Conservation (phyloP, 2,888 invertebrate genomes). For the Sceliomorpha sp. region DNA sequence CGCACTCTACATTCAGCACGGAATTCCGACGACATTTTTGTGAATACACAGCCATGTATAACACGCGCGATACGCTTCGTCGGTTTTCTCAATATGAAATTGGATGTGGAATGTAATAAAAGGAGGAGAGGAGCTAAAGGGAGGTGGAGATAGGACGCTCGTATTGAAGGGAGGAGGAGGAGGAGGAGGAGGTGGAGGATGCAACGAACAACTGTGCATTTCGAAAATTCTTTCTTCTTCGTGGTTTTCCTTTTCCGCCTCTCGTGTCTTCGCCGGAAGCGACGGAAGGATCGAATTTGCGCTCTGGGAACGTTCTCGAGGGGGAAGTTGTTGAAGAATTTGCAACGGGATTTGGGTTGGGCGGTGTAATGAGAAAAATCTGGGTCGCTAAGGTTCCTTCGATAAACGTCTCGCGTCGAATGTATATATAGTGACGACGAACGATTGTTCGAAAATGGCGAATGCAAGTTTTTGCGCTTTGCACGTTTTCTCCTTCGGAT, state of each 20-base stretch:
- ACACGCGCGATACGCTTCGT: slow-evolving; percentile 13
- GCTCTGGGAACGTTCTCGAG: slow-evolving; percentile 1
- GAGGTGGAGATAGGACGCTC: too few relatives aligned
- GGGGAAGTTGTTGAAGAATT: slow-evolving; percentile 5
- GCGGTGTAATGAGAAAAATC: slow-evolving; percentile 1
- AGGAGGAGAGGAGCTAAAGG: too few relatives aligned
- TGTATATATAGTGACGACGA: too few relatives aligned
- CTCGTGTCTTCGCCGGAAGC: neutral
- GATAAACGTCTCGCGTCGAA: slow-evolving; percentile 2
- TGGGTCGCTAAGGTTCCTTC: slow-evolving; percentile 1
- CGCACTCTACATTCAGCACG: slow-evolving; percentile 3
- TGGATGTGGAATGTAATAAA: slow-evolving; percentile 9
- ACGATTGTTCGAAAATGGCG: too few relatives aligned
- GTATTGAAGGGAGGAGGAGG: too few relatives aligned
- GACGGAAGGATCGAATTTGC: slow-evolving; percentile 1
- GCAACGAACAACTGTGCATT: slow-evolving; percentile 1
- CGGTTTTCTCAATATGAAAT: slow-evolving; percentile 6
- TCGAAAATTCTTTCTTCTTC: neutral
- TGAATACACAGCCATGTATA: neutral
- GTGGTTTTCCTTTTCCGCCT: neutral
- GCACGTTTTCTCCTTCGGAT: too few relatives aligned
- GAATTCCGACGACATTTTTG: slow-evolving; percentile 17
- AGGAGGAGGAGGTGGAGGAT: too few relatives aligned
- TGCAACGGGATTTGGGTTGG: slow-evolving; percentile 7
- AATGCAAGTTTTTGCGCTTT: too few relatives aligned